Conservation (phyloP, 1,140 invertebrate species). For the Drosophila tsacasi region DNA sequence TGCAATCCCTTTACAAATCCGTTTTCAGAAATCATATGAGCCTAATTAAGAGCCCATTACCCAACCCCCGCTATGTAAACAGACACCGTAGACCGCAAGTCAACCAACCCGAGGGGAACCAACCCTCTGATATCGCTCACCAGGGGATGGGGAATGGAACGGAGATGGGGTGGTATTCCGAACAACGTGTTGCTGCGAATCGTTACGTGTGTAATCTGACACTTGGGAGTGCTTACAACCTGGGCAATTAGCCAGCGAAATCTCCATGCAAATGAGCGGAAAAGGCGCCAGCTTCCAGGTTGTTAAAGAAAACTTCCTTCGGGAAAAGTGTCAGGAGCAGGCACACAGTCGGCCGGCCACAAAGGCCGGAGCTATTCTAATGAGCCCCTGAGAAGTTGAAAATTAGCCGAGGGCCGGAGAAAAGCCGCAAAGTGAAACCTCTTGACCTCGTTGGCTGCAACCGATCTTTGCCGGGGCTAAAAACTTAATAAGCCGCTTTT, state of each 20-base stretch:
- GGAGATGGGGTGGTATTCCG: conserved; percentile 23
- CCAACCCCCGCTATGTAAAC: conserved; percentile 60
- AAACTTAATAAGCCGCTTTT: conserved; percentile 60
- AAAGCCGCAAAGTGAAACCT: conserved; percentile 66
- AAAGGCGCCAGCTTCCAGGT: conserved; percentile 15
- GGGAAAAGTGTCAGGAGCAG: conserved; percentile 67
- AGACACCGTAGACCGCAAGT: conserved; percentile 76
- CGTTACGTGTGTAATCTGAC: conserved; percentile 71
- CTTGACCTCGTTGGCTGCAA: conserved; percentile 50
- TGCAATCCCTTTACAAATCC: conserved; percentile 34
- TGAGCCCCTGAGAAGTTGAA: conserved; percentile 54
- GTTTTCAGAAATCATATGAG: conserved; percentile 64
- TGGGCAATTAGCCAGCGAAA: conserved; percentile 68
- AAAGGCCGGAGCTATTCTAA: conserved; percentile 61
- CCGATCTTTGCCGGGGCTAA: conserved; percentile 40
- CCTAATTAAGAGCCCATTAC: conserved; percentile 82
- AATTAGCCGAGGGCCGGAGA: conserved; percentile 54
- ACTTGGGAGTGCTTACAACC: conserved; percentile 41
- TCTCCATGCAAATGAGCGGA: conserved; percentile 64
- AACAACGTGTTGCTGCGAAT: conserved; percentile 46
- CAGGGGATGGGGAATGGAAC: conserved; percentile 8
- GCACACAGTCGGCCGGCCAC: conserved; percentile 1
- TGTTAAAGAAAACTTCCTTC: conserved; percentile 48
- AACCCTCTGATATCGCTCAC: conserved; percentile 17
- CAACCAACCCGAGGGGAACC: conserved; percentile 27